These are phyloP conservation scores for Drosophila putrida DNA, from an alignment of 2,888 invertebrate species.

Conservation along the genomic window DNA sequence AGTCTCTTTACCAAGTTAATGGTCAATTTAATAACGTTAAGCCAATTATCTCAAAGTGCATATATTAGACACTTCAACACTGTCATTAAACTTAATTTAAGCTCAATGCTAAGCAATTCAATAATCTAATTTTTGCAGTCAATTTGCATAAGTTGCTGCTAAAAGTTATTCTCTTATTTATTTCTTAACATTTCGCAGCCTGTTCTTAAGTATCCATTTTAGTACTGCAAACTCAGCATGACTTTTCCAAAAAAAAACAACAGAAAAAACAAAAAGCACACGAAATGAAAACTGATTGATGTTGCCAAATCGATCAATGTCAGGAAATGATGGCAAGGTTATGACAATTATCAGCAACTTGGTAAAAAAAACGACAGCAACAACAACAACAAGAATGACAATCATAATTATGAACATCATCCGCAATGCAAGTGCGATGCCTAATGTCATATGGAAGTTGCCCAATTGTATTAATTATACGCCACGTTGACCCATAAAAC, in stretches of 20 bases:
- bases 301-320: slow-evolving; percentile 77
- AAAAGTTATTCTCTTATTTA: slow-evolving; percentile 4
- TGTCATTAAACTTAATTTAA: slow-evolving; percentile 21
- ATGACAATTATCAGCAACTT: slow-evolving; percentile 67
- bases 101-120: slow-evolving; percentile 10
- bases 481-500: slow-evolving; percentile 78
- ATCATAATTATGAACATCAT: slow-evolving; percentile 54
- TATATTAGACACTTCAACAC: slow-evolving; percentile 15
- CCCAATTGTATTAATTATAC: slow-evolving; percentile 78
- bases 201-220: slow-evolving; percentile 10
- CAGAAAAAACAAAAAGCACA: slow-evolving; percentile 15
- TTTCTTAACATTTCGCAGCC: slow-evolving; percentile 1
- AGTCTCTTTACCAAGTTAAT: neutral
- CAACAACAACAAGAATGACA: slow-evolving; percentile 14
- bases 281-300: slow-evolving; percentile 45
- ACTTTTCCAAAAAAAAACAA: slow-evolving; percentile 48
- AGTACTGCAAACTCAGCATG: slow-evolving; percentile 59
- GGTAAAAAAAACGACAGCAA: slow-evolving; percentile 32
- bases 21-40: neutral
- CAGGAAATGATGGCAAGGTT: slow-evolving; percentile 80
- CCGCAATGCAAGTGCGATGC: slow-evolving; percentile 33
- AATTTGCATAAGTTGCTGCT: slow-evolving; percentile 21
- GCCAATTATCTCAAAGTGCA: slow-evolving; percentile 2
- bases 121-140: slow-evolving; percentile 12
- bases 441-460: slow-evolving; percentile 78